Evolutionary conservation across 1,140 invertebrate species (phyloP), one percentile per base, ranked within the genome.

Genomic region (Hycleus phaleratus): DNA sequence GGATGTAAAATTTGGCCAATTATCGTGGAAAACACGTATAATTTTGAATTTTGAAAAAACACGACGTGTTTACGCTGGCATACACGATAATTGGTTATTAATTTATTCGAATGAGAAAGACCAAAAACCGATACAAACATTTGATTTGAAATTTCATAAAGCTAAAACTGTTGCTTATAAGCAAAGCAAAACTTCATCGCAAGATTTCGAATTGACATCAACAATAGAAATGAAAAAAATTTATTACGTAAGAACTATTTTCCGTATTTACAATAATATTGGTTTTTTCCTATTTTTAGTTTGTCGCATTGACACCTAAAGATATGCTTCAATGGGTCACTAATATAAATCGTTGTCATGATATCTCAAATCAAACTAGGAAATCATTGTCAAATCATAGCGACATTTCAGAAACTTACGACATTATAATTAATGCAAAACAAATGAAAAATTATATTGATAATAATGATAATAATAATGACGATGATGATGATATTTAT

Each of bases 291-390:
- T 7, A 32, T 32, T 61, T 61, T 46, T 42, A 66, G 65, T 66
- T 66, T 54, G 25, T 53, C 7, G 60, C 60, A 5, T 18, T 44
- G 18, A 60, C 65, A 18, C 40, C 49, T 26, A 66, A 66, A 54
- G 65, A 66, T 46, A 57, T 58, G 57, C 26, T 53, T 1, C 65
- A 66, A 54, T 66, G 65, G 65, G 46, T 58, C 38, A 18, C 46
- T 5, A 51, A 54, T 26, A 66, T 66, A 12, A 66, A 66, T 56
- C 55, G 26, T 50, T 63, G 54, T 26, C 51, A 58, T 48, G 46
- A 62, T 38, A 45, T 6, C 9, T 11, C 42, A 10, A 49, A 42
- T 11, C 46, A 44, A 42, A n/a, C 38, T 4, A 8, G 12, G 8
- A 12, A 18, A n/a, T 25, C 12, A 18, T 11, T 11, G 25, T 3